These are phyloP conservation scores for Homarus americanus DNA, from an alignment of 1,140 invertebrate genomes.

Conservation along the genomic window DNA sequence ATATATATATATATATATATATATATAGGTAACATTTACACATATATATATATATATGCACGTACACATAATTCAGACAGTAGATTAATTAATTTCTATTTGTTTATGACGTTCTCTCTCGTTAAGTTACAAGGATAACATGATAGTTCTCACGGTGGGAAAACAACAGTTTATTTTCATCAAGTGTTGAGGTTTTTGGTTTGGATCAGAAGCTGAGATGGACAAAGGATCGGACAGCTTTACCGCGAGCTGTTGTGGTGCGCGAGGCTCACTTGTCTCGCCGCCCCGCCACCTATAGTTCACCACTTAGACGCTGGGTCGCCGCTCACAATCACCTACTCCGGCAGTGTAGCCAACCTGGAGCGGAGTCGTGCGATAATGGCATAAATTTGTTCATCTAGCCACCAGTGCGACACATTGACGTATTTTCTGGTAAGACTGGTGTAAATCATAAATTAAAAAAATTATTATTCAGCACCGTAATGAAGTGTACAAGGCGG, in stretches of 20 bases:
- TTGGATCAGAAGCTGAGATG: not conserved
- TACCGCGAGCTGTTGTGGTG: not conserved
- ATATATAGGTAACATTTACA: not conserved
- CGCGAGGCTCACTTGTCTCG: not conserved
- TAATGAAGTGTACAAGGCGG: too few species aligned
- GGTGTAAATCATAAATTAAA: not conserved
- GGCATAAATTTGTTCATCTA: not conserved
- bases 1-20: constrained; percentile 7
- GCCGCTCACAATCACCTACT: constrained; percentile 31
- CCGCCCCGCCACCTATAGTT: not conserved
- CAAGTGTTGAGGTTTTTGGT: not conserved
- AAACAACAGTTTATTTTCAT: not conserved
- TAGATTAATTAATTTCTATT: too few species aligned
- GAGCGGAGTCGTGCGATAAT: not conserved
- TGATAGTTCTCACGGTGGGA: not conserved
- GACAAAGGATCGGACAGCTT: not conserved
- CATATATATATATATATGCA: constrained; percentile 7
- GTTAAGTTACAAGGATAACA: not conserved
- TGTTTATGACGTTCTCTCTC: not conserved
- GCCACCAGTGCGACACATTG: not conserved
- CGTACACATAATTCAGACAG: too few species aligned
- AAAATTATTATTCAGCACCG: too few species aligned
- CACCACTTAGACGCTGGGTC: not conserved
- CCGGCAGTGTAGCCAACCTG: constrained; percentile 10
- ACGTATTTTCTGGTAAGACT: not conserved